Percentiles rank a stretch among this genome's conserved stretches.
phyloP scores from a whole-genome alignment of 2,888 invertebrate genomes.

The Clistopyga incitator region DNA sequence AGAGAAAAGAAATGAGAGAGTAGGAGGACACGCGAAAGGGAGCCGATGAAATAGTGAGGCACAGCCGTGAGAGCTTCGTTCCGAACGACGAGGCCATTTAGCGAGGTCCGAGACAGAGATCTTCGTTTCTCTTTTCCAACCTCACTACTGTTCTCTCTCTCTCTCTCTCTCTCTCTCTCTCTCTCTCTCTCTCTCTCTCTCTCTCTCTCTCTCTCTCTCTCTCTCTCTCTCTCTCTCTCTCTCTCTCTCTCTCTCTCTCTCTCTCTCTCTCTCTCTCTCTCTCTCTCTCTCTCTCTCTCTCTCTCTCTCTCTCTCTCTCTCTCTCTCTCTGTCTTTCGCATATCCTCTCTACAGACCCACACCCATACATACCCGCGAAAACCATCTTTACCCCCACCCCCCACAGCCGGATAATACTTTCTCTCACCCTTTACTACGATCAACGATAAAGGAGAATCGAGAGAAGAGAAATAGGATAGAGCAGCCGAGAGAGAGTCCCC shows the following conservation, averaged over 20 bases:
- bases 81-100: slow-evolving; percentile 48
- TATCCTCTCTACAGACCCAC: neutral
- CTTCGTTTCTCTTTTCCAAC: neutral
- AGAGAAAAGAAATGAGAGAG: neutral
- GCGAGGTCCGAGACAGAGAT: slow-evolving; percentile 38
- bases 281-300: neutral
- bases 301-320: too few species aligned
- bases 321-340: slow-evolving; percentile 13
- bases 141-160: slow-evolving; percentile 11
- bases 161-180: neutral
- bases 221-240: neutral
- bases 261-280: slow-evolving; percentile 1
- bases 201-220: neutral
- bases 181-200: slow-evolving; percentile 8
- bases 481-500: slow-evolving; percentile 28
- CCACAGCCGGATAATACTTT: slow-evolving; percentile 48
- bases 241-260: neutral
- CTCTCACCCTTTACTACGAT: slow-evolving; percentile 56
- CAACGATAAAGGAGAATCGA: slow-evolving; percentile 61
- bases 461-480: slow-evolving; percentile 44
- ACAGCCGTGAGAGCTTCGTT: slow-evolving; percentile 19
- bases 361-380: slow-evolving; percentile 28
- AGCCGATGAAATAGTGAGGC: slow-evolving; percentile 30
- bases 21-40: slow-evolving; percentile 8
- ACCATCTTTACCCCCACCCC: slow-evolving; percentile 23